phyloP scores from a whole-genome alignment of 2,113 vertebrate genomes.

The Amia ocellicauda region DNA sequence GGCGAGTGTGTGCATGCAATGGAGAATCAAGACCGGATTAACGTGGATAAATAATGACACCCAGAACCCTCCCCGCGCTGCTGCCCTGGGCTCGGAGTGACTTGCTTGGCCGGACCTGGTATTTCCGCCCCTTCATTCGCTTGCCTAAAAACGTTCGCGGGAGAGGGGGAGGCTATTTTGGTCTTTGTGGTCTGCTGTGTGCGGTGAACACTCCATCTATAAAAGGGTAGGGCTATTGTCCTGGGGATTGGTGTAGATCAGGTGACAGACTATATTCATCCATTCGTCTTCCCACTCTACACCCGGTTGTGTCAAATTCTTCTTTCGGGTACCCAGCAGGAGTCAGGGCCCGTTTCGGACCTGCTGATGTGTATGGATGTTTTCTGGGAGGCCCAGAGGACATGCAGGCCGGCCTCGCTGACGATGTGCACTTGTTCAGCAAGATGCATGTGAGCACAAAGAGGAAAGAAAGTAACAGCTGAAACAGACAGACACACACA shows the following conservation, averaged over 20 bases:
- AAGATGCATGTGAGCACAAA: too few relatives aligned
- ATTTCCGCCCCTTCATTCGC: not conserved
- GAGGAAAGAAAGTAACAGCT: not conserved
- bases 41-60: too few relatives aligned
- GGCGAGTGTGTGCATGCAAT: too few relatives aligned
- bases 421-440: too few relatives aligned
- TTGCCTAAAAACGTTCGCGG: not conserved
- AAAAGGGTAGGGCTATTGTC: slow-evolving; percentile 18
- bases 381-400: not conserved
- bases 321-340: not conserved
- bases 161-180: slow-evolving; percentile 10
- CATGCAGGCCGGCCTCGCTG: not conserved
- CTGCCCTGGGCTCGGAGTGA: not conserved
- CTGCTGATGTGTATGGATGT: not conserved
- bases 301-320: slow-evolving; percentile 1
- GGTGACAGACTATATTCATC: slow-evolving; percentile 2
- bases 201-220: slow-evolving; percentile 2
- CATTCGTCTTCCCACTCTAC: slow-evolving; percentile 3
- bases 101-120: not conserved
- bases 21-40: too few relatives aligned
- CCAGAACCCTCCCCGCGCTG: too few relatives aligned
- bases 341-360: not conserved
- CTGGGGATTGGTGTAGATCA: not conserved
- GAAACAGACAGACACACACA: not conserved
- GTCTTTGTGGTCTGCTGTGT: not conserved